Percentiles rank a stretch among this genome's conserved stretches.
phyloP scores from a whole-genome alignment of 2,888 invertebrate genomes.

The Lithosia quadra region DNA sequence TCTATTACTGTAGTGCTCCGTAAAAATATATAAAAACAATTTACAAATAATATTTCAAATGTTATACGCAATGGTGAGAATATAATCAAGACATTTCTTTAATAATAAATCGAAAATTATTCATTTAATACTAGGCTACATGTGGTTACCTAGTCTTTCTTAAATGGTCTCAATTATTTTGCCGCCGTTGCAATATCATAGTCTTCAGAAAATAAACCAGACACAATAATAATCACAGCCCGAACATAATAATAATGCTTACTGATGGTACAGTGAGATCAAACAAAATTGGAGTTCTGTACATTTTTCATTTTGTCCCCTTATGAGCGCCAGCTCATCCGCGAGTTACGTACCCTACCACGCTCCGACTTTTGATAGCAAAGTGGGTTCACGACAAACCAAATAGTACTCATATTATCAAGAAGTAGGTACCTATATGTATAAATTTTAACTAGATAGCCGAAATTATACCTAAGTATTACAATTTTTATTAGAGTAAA shows the following conservation, averaged over 20 bases:
- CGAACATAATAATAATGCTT: slow-evolving; percentile 65
- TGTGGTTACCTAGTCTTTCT: background rate
- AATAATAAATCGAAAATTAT: background rate
- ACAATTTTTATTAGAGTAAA: slow-evolving; percentile 6
- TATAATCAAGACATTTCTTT: slow-evolving; percentile 24
- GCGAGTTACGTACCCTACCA: no score
- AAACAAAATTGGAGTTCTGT: slow-evolving; percentile 64
- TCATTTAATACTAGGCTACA: background rate
- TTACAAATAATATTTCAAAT: slow-evolving; percentile 39
- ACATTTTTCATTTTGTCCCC: slow-evolving; percentile 54
- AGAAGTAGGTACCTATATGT: background rate
- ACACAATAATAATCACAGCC: slow-evolving; percentile 72
- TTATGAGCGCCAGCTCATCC: slow-evolving; percentile 27
- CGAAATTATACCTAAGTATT: slow-evolving; percentile 3
- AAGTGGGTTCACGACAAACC: background rate
- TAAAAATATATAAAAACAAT: slow-evolving; percentile 45
- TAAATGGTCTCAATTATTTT: slow-evolving; percentile 29
- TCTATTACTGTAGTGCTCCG: slow-evolving; percentile 34
- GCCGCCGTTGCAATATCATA: slow-evolving; percentile 35
- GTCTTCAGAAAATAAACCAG: slow-evolving; percentile 53
- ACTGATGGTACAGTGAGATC: slow-evolving; percentile 70
- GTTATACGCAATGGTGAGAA: slow-evolving; percentile 32
- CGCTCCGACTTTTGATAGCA: background rate
- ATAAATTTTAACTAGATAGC: slow-evolving; percentile 6
- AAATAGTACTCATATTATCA: background rate